Evolutionary conservation across 2,113 vertebrate species (phyloP).

Genomic region (Zosterops japonicus): DNA sequence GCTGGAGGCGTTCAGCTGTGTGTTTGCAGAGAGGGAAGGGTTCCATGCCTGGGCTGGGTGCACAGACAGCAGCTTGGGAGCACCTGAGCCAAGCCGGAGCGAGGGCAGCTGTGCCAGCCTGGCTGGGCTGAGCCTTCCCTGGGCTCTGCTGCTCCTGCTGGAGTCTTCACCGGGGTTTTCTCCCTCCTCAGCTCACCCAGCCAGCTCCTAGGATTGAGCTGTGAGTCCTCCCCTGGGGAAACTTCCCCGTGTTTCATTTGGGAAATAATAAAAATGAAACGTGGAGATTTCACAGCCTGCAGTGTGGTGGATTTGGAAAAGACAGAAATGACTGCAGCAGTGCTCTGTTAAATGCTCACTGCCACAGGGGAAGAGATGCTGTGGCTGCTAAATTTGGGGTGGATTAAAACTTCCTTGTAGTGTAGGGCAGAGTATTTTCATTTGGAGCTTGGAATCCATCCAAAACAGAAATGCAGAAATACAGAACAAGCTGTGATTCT

Average conservation of each 20-base stretch:
- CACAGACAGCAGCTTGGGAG: neutral
- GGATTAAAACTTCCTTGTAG: slow-evolving; percentile 29
- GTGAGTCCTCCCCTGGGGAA: neutral
- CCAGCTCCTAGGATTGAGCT: neutral
- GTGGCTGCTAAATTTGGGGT: slow-evolving; percentile 19
- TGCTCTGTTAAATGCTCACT: neutral
- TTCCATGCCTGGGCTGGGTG: neutral
- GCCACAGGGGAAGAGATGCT: neutral
- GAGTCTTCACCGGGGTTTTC: rapidly evolving
- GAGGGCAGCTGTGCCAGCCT: neutral
- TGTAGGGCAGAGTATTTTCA: slow-evolving; percentile 8
- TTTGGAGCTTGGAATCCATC: neutral
- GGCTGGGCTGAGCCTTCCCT: neutral
- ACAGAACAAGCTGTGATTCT: neutral
- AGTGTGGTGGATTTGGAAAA: neutral
- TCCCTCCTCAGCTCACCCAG: neutral
- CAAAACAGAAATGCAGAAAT: slow-evolving; percentile 18
- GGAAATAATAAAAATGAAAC: neutral
- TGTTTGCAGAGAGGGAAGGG: rapidly evolving
- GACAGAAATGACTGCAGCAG: neutral
- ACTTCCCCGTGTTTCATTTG: neutral
- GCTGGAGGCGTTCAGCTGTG: neutral
- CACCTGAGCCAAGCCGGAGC: neutral
- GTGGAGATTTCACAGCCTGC: neutral
- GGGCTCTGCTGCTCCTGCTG: neutral